These are phyloP conservation scores for Alcedo atthis DNA, from an alignment of 2,797 vertebrate species.

Conservation along the genomic window DNA sequence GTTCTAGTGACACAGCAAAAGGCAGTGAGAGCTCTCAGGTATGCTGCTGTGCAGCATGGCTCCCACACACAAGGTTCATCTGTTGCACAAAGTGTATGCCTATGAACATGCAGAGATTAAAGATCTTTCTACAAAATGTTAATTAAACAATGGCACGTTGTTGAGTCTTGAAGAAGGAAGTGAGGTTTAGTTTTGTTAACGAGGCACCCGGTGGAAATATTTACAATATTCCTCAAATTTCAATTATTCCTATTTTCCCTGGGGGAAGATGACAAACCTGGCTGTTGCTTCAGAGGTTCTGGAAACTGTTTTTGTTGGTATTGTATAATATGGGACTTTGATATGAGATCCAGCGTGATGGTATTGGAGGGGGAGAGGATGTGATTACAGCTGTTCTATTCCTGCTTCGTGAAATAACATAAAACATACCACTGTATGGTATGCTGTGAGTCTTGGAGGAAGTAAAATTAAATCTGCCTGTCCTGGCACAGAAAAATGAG, in stretches of 20 bases:
- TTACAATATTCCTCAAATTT: neutral
- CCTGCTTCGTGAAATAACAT: neutral
- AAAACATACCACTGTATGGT: neutral
- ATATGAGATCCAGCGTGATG: neutral
- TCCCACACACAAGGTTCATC: neutral
- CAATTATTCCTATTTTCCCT: neutral
- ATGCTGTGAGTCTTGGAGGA: neutral
- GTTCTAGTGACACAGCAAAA: neutral
- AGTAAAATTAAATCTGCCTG: neutral
- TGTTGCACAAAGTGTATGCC: neutral
- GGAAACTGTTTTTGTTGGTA: neutral
- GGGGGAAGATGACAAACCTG: neutral
- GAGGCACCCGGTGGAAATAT: neutral
- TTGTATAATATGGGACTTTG: neutral
- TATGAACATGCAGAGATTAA: neutral
- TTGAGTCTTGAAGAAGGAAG: constrained; percentile 6
- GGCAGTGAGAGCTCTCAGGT: neutral
- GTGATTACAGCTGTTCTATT: neutral
- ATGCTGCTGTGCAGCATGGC: neutral
- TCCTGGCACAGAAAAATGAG: neutral
- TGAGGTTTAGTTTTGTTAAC: neutral
- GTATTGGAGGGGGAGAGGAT: neutral
- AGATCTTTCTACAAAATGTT: neutral
- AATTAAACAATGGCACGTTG: neutral
- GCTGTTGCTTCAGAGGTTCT: neutral